Base-by-base conservation (phyloP, 1,140 invertebrate genomes). In the Eriocheir sinensis region DNA sequence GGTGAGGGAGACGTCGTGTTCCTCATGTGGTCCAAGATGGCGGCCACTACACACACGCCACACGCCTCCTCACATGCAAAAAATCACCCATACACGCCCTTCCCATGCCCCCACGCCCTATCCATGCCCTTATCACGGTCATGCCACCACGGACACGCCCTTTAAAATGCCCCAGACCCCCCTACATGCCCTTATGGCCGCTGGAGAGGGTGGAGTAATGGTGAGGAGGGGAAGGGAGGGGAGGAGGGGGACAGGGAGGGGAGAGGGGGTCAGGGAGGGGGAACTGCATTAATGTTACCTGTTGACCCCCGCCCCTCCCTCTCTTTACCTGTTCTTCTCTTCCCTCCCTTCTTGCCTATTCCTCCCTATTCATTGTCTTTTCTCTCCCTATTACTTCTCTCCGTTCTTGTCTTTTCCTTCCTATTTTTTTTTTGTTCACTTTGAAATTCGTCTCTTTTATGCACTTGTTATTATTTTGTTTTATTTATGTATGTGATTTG, bases 1-100 rank as follows among this genome's bases (percentile, higher is more conserved):
- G 27, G 80, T 27, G 80, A 36, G 81, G 27, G 81, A 38, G 81
- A 85, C 60, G 60, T 72, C 60, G 60, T 72, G 60, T 72, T 72
- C 60, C 60, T n/a, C 60, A 72, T 72, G 60, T 21, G 6, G 21
- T n/a, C 60, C 60, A 72, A 72, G 21, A 72, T 72, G 60, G 60
- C 60, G 60, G 21, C 60, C 0, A n/a, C 60, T n/a, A 72, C 12
- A 72, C 60, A 72, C 60, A n/a, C n/a, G n/a, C 60, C 27, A 72
- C 60, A 72, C 27, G 60, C 60, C 60, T 72, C 21, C 60, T n/a
- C 15, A 15, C 44, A 4, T 48, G 44, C 44, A 4, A 8, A 15
- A 4, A 4, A 4, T 48, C 44, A 8, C 44, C 15, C 44, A 8
- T 15, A 8, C 44, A 8, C 44, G 4, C 44, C 15, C 44, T 48